These are phyloP conservation scores for Arctopsyche grandis DNA, from an alignment of 1,140 invertebrate species.

Conservation along the genomic window DNA sequence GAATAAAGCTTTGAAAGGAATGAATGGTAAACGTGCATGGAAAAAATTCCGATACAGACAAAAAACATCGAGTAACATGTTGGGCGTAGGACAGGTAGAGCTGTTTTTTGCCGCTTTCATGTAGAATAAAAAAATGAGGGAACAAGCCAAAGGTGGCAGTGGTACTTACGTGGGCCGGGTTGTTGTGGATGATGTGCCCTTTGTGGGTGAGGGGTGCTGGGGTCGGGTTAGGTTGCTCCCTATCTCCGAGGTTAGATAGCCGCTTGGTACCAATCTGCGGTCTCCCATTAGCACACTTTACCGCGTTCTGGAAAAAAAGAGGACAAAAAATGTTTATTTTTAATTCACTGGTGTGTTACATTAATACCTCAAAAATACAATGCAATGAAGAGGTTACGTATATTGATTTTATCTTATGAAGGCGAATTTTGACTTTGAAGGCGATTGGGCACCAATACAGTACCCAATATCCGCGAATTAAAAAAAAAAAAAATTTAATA, in stretches of 20 bases:
- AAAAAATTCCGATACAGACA: not conserved
- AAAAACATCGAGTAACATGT: not conserved
- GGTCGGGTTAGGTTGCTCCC: conserved; percentile 34
- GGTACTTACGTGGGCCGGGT: conserved; percentile 50
- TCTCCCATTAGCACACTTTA: conserved; percentile 52
- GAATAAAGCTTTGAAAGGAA: not conserved
- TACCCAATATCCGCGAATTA: no score
- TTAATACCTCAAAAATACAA: no score
- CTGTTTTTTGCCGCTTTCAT: conserved; percentile 2
- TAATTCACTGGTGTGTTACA: no score
- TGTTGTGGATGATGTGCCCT: conserved; percentile 50
- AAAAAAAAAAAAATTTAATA: no score
- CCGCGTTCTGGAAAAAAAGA: conserved; percentile 52
- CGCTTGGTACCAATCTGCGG: conserved; percentile 45
- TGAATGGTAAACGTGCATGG: not conserved
- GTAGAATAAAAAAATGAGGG: not conserved
- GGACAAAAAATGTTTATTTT: not conserved
- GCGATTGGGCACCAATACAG: no score
- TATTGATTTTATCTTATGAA: no score
- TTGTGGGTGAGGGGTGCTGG: conserved; percentile 40
- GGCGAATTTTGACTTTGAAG: no score
- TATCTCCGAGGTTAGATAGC: conserved; percentile 39
- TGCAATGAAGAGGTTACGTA: no score
- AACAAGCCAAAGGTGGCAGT: not conserved
- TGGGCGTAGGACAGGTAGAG: not conserved